These are phyloP conservation scores for Notarius quadriscutis DNA, from an alignment of 2,113 vertebrate species.

Conservation along the genomic window DNA sequence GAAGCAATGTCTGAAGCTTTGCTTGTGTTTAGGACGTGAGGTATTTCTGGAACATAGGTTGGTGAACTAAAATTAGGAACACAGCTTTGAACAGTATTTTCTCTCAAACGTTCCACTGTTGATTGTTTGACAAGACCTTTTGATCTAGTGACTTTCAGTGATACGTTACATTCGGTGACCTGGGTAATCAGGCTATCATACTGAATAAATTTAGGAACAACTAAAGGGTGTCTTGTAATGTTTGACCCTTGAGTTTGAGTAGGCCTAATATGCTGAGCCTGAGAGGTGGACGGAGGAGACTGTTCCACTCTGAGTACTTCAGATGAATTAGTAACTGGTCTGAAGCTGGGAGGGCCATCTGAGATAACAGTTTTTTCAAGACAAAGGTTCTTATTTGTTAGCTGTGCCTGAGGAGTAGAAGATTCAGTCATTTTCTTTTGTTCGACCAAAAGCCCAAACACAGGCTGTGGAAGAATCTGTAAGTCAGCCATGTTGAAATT, in stretches of 20 bases:
- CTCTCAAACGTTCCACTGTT: conserved; percentile 63
- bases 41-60: not conserved
- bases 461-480: not conserved
- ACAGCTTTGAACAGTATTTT: conserved; percentile 51
- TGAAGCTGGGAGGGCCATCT: not conserved
- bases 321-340: conserved; percentile 1
- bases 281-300: conserved; percentile 4
- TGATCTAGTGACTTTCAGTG: conserved; percentile 44
- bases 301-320: conserved; percentile 24
- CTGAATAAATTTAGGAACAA: not conserved
- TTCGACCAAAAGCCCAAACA: not conserved
- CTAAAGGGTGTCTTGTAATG: not conserved
- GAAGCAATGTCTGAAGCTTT: not conserved
- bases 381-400: not conserved
- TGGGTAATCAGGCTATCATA: not conserved
- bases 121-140: conserved; percentile 70
- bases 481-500: not conserved
- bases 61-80: not conserved
- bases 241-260: conserved; percentile 40
- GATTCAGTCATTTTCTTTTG: not conserved
- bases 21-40: not conserved
- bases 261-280: conserved; percentile 25
- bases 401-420: not conserved
- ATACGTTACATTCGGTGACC: not conserved
- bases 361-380: not conserved